Conservation (phyloP, 2,113 vertebrate species). For the Barbus barbus region DNA sequence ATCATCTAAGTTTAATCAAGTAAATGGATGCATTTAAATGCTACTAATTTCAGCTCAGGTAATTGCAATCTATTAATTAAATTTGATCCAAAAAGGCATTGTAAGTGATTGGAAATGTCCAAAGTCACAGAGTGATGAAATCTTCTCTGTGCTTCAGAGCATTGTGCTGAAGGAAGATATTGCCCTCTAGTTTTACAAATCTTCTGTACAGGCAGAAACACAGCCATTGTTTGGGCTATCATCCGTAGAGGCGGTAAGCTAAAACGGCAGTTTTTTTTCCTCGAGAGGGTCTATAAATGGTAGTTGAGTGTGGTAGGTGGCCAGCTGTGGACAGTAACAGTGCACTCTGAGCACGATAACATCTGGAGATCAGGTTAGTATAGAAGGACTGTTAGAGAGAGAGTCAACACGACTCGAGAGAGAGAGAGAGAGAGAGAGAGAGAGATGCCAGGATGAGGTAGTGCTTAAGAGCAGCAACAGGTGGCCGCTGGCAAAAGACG, state of each 20-base stretch:
- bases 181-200: constrained; percentile 39
- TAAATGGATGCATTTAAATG: constrained; percentile 80
- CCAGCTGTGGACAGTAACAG: constrained; percentile 56
- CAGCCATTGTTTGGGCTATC: constrained; percentile 35
- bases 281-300: constrained; percentile 42
- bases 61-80: constrained; percentile 78
- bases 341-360: constrained; percentile 63
- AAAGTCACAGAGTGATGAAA: constrained; percentile 38
- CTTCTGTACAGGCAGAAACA: constrained; percentile 8
- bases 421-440: constrained; percentile 54
- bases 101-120: constrained; percentile 69
- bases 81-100: constrained; percentile 72
- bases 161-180: constrained; percentile 43
- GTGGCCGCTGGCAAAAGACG: constrained; percentile 73
- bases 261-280: background rate
- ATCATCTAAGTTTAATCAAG: constrained; percentile 82
- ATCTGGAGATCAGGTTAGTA: constrained; percentile 62
- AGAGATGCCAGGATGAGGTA: constrained; percentile 53
- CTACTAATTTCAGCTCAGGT: constrained; percentile 77
- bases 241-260: background rate
- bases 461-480: constrained; percentile 76
- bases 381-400: too few relatives aligned
- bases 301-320: constrained; percentile 48
- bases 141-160: constrained; percentile 14
- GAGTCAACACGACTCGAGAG: background rate